phyloP scores from a whole-genome alignment of 2,888 invertebrate species.

The Cantharis flavilabris region DNA sequence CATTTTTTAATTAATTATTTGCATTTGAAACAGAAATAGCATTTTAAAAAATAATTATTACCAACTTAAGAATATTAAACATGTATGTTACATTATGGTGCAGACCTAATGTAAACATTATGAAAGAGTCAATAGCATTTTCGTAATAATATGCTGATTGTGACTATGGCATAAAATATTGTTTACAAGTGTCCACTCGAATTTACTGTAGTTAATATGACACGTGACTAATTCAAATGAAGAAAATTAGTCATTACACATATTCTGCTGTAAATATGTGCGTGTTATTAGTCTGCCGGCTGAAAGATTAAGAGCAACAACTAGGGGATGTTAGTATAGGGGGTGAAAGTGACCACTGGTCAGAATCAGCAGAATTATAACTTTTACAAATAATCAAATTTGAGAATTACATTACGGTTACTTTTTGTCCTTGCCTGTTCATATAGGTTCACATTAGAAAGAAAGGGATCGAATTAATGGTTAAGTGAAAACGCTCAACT shows the following conservation, averaged over 20 bases:
- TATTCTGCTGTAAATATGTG: slow-evolving; percentile 41
- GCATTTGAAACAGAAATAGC: not conserved
- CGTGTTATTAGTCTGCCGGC: slow-evolving; percentile 50
- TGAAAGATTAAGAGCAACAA: slow-evolving; percentile 55
- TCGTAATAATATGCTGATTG: not conserved
- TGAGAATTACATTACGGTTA: slow-evolving; percentile 23
- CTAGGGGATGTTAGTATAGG: slow-evolving; percentile 48
- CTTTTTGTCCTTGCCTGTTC: slow-evolving; percentile 12
- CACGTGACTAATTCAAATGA: slow-evolving; percentile 31
- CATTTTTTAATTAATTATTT: too few species aligned
- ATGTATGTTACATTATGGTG: not conserved
- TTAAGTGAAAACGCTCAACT: slow-evolving; percentile 24
- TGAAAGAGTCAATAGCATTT: not conserved
- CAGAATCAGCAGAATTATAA: slow-evolving; percentile 39
- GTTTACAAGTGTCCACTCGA: slow-evolving; percentile 15
- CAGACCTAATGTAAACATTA: too few species aligned
- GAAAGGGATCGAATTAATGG: slow-evolving; percentile 23
- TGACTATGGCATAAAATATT: not conserved
- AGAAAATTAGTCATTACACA: slow-evolving; percentile 49
- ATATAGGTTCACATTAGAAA: not conserved
- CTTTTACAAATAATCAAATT: slow-evolving; percentile 29
- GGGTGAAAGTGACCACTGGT: slow-evolving; percentile 51
- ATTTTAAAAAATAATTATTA: not conserved
- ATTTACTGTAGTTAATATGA: slow-evolving; percentile 3
- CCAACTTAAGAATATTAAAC: not conserved